phyloP scores from a whole-genome alignment of 2,888 invertebrate species.

The Drosophila mimetica region DNA sequence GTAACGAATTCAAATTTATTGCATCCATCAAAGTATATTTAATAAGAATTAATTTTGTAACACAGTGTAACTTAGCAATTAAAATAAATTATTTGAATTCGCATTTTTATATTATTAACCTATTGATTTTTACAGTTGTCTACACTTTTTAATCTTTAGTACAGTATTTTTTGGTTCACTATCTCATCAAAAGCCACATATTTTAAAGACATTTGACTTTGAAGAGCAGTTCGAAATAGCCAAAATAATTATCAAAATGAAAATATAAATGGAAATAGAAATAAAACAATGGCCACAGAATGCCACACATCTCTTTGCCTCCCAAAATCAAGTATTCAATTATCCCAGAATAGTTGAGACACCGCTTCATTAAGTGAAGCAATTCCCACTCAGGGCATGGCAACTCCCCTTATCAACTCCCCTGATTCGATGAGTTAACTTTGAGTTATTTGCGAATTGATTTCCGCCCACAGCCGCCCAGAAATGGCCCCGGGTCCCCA shows the following conservation, averaged over 20 bases:
- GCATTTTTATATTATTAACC: no score
- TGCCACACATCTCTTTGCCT: background rate
- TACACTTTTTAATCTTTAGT: no score
- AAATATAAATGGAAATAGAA: background rate
- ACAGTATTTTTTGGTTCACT: no score
- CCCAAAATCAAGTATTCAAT: slow-evolving; percentile 37
- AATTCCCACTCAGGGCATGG: slow-evolving; percentile 20
- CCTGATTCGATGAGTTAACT: slow-evolving; percentile 40
- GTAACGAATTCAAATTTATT: no score
- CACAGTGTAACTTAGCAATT: no score
- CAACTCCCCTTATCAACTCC: slow-evolving; percentile 28
- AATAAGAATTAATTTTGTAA: no score
- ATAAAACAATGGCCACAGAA: slow-evolving; percentile 1
- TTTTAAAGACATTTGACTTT: no score
- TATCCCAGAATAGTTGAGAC: slow-evolving; percentile 33
- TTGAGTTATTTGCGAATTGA: slow-evolving; percentile 46
- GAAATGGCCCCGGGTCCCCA: slow-evolving; percentile 21
- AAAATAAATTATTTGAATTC: no score
- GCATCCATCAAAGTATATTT: no score
- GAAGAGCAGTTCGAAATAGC: background rate
- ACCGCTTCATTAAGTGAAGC: slow-evolving; percentile 40
- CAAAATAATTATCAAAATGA: background rate
- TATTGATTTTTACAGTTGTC: no score
- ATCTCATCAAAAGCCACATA: no score
- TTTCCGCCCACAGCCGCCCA: slow-evolving; percentile 16